These are phyloP conservation scores for Lagocephalus sceleratus DNA, from an alignment of 2,797 vertebrate genomes.

Conservation along the genomic window DNA sequence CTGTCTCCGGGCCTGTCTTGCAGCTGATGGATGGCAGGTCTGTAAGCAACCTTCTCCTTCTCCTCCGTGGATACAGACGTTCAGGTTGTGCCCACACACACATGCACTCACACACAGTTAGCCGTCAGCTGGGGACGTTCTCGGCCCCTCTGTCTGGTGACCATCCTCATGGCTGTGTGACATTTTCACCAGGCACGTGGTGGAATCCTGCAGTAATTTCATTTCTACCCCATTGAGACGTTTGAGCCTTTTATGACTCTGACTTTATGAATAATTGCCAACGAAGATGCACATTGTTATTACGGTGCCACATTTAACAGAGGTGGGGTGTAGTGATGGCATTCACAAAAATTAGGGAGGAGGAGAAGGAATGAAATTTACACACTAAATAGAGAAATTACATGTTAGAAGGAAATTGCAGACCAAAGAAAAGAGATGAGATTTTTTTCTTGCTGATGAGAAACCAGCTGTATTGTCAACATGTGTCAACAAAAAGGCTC, in stretches of 20 bases:
- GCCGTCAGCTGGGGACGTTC: conserved; percentile 16
- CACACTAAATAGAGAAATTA: too few species aligned
- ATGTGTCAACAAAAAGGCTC: too few species aligned
- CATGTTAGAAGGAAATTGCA: too few species aligned
- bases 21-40: conserved; percentile 58
- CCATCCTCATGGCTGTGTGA: conserved; percentile 48
- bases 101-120: conserved; percentile 1
- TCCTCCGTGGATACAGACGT: conserved; percentile 18
- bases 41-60: conserved; percentile 30
- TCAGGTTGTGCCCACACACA: conserved; percentile 7
- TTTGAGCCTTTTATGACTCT: conserved; percentile 16
- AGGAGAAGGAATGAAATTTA: too few species aligned
- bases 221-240: conserved; percentile 22
- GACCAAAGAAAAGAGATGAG: too few species aligned
- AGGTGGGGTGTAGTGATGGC: too few species aligned
- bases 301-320: too few species aligned
- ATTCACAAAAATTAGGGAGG: too few species aligned
- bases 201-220: conserved; percentile 32
- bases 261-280: background rate
- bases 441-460: too few species aligned
- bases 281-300: too few species aligned
- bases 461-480: too few species aligned
- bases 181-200: conserved; percentile 34
- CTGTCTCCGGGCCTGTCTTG: conserved; percentile 48
- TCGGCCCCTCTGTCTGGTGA: conserved; percentile 22